Conservation (phyloP, 2,888 invertebrate species). For the Agelastica alni region DNA sequence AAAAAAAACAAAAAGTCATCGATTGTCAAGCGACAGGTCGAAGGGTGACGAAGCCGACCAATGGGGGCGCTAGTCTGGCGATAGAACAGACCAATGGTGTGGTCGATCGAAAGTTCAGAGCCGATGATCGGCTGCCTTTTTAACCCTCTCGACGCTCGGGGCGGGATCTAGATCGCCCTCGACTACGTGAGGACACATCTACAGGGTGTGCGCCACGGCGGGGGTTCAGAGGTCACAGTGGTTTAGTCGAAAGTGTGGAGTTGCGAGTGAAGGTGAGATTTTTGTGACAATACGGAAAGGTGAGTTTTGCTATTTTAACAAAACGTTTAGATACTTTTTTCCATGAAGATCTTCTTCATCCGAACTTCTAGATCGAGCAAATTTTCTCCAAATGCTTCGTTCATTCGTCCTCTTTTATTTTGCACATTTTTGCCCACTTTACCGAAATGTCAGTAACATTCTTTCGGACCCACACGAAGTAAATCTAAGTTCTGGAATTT, state of each 20-base stretch:
- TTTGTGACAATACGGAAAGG: not conserved
- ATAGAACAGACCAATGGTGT: constrained; percentile 35
- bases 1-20: constrained; percentile 13
- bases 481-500: too few species aligned
- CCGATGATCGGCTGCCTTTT: constrained; percentile 49
- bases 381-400: too few species aligned
- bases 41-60: constrained; percentile 51
- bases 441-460: too few species aligned
- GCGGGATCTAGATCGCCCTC: constrained; percentile 36
- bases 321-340: too few species aligned
- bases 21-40: constrained; percentile 46
- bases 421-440: too few species aligned
- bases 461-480: too few species aligned
- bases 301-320: too few species aligned
- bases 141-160: constrained; percentile 45
- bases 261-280: not conserved
- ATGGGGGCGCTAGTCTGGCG: constrained; percentile 36
- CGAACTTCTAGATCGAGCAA: too few species aligned
- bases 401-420: too few species aligned
- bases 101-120: constrained; percentile 38
- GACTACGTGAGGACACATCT: constrained; percentile 7
- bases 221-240: not conserved
- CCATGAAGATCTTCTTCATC: too few species aligned
- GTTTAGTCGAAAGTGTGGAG: constrained; percentile 3
- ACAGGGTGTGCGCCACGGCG: constrained; percentile 31